Base-by-base conservation (phyloP, 2,113 vertebrate species). In the Dunckerocampus dactyliophorus region DNA sequence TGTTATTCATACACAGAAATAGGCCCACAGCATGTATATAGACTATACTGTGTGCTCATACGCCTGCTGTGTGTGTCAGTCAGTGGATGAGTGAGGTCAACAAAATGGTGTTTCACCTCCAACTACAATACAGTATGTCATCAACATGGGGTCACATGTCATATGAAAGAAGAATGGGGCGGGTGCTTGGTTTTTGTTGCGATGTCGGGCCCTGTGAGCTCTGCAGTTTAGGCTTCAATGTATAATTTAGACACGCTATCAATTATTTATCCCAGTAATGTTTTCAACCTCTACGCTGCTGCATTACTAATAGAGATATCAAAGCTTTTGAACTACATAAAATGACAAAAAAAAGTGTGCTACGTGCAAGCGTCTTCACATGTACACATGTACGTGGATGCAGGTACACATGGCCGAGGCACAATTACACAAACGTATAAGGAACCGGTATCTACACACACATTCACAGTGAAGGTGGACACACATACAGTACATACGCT, bases 61-160 rank as follows among this genome's bases (percentile, higher is more conserved):
- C 45, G 28, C 51, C 55, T 59, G 54, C 31, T 63, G 68, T 14
- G n/a, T 34, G 62, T 76, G 71, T 75, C 61, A 74, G 62, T 71
- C 71, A 69, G 48, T 81, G 79, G 31, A 81, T 78, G 47, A 77
- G 77, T 66, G 51, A 39, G 49, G 59, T 81, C 74, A 77, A 69
- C 80, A 76, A 63, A 66, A 59, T 74, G 59, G 63, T 63, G 58
- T 24, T 65, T 52, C 68, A 43, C 49, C 58, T 70, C 69, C 54
- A 28, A 67, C 74, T 65, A 66, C 59, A 78, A 34, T 8, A 34
- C 31, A 8, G 1, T 74, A 71, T 76, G 72, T 75, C 75, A 80
- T 84, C 75, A 72, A 79, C 72, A 75, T 54, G 39, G 39, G 80
- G 80, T 78, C 82, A 75, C 60, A 62, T 67, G 48, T 72, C 49